A percentile compares a stretch with the other conserved stretches of the same genome.
These are phyloP conservation scores for Tetranychus cinnabarinus DNA, from an alignment of 1,140 invertebrate species.

Conservation along the genomic window DNA sequence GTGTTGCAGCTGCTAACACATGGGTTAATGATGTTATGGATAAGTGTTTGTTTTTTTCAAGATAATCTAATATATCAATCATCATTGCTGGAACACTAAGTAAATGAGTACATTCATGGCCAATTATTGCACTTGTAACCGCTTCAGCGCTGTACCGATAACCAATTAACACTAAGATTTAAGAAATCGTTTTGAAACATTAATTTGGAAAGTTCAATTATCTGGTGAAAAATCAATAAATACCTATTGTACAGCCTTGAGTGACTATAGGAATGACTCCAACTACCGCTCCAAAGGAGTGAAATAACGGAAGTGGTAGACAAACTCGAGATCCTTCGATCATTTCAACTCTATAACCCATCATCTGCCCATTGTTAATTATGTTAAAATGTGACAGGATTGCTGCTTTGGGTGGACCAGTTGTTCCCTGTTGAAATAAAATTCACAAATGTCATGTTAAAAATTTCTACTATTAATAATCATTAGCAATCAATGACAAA, in stretches of 20 bases:
- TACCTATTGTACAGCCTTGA: not conserved
- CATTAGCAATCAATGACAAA: not conserved
- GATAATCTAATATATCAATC: constrained; percentile 45
- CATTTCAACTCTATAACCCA: constrained; percentile 31
- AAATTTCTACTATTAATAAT: not conserved
- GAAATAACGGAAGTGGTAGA: constrained; percentile 68
- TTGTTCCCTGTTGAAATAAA: constrained; percentile 32
- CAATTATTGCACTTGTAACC: not conserved
- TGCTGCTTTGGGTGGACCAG: constrained; percentile 66
- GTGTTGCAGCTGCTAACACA: not conserved
- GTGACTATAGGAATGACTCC: constrained; percentile 28
- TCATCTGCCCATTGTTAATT: constrained; percentile 56
- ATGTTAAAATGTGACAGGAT: constrained; percentile 53
- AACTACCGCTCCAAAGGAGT: constrained; percentile 58
- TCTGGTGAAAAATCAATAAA: not conserved
- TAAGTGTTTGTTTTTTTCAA: constrained; percentile 2
- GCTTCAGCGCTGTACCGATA: not conserved
- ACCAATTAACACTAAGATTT: not conserved
- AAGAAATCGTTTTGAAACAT: not conserved
- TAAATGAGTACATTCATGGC: constrained; percentile 39
- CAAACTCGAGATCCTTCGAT: constrained; percentile 27
- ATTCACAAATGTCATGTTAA: not conserved
- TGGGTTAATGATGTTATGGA: not conserved
- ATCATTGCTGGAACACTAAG: constrained; percentile 93
- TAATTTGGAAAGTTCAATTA: not conserved